Conservation (phyloP, 1,140 invertebrate species). For the Aricia agestis region DNA sequence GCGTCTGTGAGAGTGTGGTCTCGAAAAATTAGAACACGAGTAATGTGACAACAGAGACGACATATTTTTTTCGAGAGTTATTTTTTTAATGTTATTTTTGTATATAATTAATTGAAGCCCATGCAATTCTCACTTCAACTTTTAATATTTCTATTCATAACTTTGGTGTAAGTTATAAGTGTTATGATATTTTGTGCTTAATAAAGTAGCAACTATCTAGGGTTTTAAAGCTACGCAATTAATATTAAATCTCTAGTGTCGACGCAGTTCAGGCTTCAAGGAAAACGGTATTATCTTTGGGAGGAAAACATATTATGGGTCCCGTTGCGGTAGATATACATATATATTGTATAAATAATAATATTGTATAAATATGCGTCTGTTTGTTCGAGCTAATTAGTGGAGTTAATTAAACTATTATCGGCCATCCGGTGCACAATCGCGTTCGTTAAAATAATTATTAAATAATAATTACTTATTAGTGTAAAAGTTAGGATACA, state of each 20-base stretch:
- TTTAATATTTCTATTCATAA: too few species aligned
- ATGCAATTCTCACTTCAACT: too few species aligned
- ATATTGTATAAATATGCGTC: background rate
- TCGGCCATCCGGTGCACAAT: slow-evolving; percentile 3
- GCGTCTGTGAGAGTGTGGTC: slow-evolving; percentile 74
- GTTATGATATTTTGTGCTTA: too few species aligned
- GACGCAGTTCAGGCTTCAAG: too few species aligned
- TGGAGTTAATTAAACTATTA: background rate
- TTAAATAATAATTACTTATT: background rate
- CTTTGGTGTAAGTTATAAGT: too few species aligned
- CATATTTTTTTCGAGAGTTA: slow-evolving; percentile 23
- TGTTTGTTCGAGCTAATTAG: slow-evolving; percentile 11
- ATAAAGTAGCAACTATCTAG: too few species aligned
- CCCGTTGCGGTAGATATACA: slow-evolving; percentile 10
- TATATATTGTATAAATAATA: slow-evolving; percentile 9
- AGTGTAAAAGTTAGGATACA: background rate
- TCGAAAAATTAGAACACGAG: slow-evolving; percentile 67
- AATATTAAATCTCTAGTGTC: too few species aligned
- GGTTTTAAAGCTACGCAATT: too few species aligned
- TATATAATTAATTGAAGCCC: background rate
- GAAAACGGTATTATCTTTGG: background rate
- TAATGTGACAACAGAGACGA: slow-evolving; percentile 46
- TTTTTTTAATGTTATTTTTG: slow-evolving; percentile 19
- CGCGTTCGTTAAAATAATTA: background rate
- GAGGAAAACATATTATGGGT: slow-evolving; percentile 2